Percentiles rank a stretch among this genome's conserved stretches.
Evolutionary conservation across 2,888 invertebrate species (phyloP).

Genomic region (Phytoseiulus persimilis): DNA sequence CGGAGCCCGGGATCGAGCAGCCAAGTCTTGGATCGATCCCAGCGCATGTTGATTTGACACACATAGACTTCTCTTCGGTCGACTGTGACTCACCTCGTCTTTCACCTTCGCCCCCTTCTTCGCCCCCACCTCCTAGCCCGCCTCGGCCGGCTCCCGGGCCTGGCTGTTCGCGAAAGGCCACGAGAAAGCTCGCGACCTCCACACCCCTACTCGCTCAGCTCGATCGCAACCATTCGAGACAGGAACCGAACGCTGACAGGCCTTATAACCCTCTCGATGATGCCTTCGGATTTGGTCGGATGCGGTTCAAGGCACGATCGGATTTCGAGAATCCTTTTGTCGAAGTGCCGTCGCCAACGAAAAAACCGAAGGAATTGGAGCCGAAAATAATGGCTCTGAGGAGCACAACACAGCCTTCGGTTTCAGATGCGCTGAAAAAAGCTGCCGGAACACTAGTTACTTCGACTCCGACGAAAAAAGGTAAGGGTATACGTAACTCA

Average conservation of each 20-base stretch:
- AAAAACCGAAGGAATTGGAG: constrained; percentile 17
- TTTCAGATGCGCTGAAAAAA: not conserved
- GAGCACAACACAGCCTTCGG: not conserved
- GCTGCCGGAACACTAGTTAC: not conserved
- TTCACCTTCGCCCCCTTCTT: too few relatives aligned
- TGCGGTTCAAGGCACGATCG: not conserved
- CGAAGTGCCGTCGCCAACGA: not conserved
- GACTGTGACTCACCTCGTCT: too few relatives aligned
- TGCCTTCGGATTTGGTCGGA: not conserved
- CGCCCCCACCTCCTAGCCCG: too few relatives aligned
- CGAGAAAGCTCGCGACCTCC: too few relatives aligned
- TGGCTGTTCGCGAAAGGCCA: too few relatives aligned
- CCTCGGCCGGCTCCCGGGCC: too few relatives aligned
- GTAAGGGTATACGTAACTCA: not conserved
- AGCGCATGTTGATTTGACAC: too few relatives aligned
- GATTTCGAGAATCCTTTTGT: not conserved
- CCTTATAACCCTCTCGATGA: not conserved
- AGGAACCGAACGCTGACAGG: not conserved
- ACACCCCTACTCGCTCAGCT: too few relatives aligned
- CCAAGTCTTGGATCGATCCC: too few relatives aligned
- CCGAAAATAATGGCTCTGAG: not conserved
- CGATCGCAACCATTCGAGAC: not conserved
- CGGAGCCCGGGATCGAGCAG: too few relatives aligned
- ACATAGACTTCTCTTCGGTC: too few relatives aligned
- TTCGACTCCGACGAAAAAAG: not conserved